These are phyloP conservation scores for Lophura nycthemera DNA, from an alignment of 2,113 vertebrate species.

Conservation along the genomic window DNA sequence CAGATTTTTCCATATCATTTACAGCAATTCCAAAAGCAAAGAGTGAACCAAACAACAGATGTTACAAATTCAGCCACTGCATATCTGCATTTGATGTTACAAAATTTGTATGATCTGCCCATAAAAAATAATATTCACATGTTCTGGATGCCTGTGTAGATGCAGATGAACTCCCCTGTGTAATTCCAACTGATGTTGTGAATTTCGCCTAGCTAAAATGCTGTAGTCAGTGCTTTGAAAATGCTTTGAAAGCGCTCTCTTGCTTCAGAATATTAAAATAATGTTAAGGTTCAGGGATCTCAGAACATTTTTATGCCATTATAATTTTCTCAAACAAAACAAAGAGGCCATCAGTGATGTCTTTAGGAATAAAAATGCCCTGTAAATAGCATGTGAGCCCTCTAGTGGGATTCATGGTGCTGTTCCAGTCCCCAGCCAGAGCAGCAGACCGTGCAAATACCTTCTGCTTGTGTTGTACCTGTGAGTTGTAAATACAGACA, in stretches of 20 bases:
- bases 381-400: slow-evolving; percentile 29
- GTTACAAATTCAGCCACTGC: not conserved
- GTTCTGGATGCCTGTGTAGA: not conserved
- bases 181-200: fast-evolving
- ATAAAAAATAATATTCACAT: not conserved
- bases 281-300: not conserved
- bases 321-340: not conserved
- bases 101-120: not conserved
- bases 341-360: not conserved
- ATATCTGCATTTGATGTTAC: not conserved
- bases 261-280: not conserved
- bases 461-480: not conserved
- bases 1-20: not conserved
- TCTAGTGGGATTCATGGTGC: slow-evolving; percentile 14
- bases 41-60: not conserved
- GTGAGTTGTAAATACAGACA: fast-evolving
- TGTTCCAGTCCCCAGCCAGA: not conserved
- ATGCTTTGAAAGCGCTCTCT: not conserved
- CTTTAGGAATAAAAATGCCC: not conserved
- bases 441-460: not conserved
- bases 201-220: not conserved
- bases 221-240: not conserved
- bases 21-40: not conserved
- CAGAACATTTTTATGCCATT: not conserved
- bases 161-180: not conserved